Evolutionary conservation across 1,140 invertebrate species (phyloP), one percentile per base, ranked within the genome.

Genomic region (Drosophila leontia): DNA sequence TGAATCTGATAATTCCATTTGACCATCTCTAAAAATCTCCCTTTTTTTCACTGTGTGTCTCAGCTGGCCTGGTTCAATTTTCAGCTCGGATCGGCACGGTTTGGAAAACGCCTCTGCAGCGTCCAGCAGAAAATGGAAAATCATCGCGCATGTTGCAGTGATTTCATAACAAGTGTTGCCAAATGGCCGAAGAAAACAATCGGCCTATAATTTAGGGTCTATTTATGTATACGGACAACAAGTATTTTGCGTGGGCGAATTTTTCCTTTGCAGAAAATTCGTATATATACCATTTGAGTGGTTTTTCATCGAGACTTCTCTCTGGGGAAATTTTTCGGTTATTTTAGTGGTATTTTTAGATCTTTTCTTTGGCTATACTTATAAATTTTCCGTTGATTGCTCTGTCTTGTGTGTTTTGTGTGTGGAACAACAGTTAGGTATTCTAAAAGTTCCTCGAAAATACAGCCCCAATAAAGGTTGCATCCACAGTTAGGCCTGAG

Each of bases 151-250:
- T 39, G 42, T 35, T 56, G 61, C 51, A 37, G 26, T 50, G 69
- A 78, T 87, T 88, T 88, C 84, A 78, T 87, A 87, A 87, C 84
- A 87, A 87, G 78, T 81, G 86, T 87, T 87, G 84, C 84, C 77
- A 88, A 87, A 87, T 83, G 80, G 61, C 55, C 35, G 17, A 63
- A 23, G 26, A 70, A 70, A 50, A 58, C 53, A 62, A 57, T 57
- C 42, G 62, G 57, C 63, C 58, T 37, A 58, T 41, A 80, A 74
- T 74, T 79, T 69, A 62, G 62, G 60, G 86, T 79, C 57, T 79
- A 58, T 80, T 72, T 53, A 47, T 68, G 45, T 80, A n/a, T 78
- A 48, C 53, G 34, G 34, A 37, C 35, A 34, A 23, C 61, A 67
- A 13, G 82, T 42, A 47, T 67, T 65, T 63, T 64, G 72, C 74